Base-by-base conservation (phyloP, 2,113 vertebrate species). In the Pseudorectes ferrugineus region DNA sequence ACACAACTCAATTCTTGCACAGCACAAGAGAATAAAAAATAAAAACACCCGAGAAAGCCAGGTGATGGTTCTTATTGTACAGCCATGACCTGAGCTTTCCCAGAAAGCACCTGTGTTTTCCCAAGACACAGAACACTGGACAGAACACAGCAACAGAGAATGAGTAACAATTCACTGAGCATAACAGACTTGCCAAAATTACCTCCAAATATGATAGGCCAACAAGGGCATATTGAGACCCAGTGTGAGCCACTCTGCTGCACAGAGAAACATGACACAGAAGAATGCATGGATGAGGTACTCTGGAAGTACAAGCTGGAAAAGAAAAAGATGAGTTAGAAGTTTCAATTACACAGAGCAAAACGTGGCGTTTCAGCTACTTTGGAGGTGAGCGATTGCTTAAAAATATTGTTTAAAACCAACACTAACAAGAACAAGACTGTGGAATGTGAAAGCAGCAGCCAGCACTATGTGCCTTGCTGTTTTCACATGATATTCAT, bases 281-380 rank as follows among this genome's bases (percentile, higher is more conserved):
- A 99, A 99, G 99, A 99, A 99, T 88, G 99, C 99, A 75, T 99
- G 99, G 98, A 99, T 99, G 97, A 99, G 99, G 97, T 99, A 99
- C 98, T 99, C 99, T 10, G 99, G 99, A 93, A 99, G 99, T 46
- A 99, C 99, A 96, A 99, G 98, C 99, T 99, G 98, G 38, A 98
- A 97, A 96, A 96, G 93, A 95, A 89, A 98, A 89, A 96, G 1
- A 88, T 4, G 85, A 93, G 59, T 88, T 92, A 66, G 58, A 75
- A 33, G 49, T 65, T 73, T 33, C 0, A 0, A 62, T 31, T 35
- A 66, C 24, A 58, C 63, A 15, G 29, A 82, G 26, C 38, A 57
- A 66, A 67, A 73, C 0, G 2, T 48, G 38, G 55, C 18, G 6
- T 66, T 70, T 68, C 67, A 68, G 91, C 66, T 91, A 42, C 40